Evolutionary conservation across 2,888 invertebrate genomes (phyloP).

Genomic region (Stenodera caucasica): DNA sequence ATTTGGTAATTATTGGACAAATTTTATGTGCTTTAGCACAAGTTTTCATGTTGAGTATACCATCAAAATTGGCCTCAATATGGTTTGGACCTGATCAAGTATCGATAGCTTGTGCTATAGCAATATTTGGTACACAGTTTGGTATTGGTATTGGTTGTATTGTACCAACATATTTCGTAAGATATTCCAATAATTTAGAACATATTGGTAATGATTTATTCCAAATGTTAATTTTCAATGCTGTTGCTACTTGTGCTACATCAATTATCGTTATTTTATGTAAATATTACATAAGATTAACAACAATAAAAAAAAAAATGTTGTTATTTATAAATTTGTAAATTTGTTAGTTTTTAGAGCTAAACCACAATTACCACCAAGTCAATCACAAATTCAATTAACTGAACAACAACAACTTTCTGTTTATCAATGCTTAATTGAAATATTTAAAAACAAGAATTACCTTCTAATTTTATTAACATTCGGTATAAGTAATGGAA

Average conservation of each 20-base stretch:
- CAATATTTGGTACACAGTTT: constrained; percentile 94
- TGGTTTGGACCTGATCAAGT: constrained; percentile 95
- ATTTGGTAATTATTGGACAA: constrained; percentile 65
- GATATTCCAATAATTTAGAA: constrained; percentile 27
- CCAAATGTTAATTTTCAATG: constrained; percentile 35
- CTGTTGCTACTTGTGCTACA: constrained; percentile 26
- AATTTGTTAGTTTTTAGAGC: constrained; percentile 78
- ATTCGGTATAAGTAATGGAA: constrained; percentile 60
- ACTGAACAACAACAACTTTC: constrained; percentile 12
- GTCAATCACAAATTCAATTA: constrained; percentile 58
- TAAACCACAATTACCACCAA: constrained; percentile 80
- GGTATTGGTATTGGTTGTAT: constrained; percentile 48
- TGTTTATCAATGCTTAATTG: constrained; percentile 36
- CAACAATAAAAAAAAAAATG: constrained; percentile 5
- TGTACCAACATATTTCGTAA: constrained; percentile 37
- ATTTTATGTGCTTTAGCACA: constrained; percentile 61
- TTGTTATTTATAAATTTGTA: constrained; percentile 50
- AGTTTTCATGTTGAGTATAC: constrained; percentile 68
- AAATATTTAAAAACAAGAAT: constrained; percentile 39
- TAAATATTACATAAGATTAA: constrained; percentile 66
- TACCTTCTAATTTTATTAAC: constrained; percentile 43
- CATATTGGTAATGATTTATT: constrained; percentile 32
- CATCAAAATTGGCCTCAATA: constrained; percentile 68
- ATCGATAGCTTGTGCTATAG: constrained; percentile 90
- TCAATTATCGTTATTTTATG: constrained; percentile 35